These are phyloP conservation scores for Drosophila pruinosa DNA, from an alignment of 1,140 invertebrate species.

Conservation along the genomic window DNA sequence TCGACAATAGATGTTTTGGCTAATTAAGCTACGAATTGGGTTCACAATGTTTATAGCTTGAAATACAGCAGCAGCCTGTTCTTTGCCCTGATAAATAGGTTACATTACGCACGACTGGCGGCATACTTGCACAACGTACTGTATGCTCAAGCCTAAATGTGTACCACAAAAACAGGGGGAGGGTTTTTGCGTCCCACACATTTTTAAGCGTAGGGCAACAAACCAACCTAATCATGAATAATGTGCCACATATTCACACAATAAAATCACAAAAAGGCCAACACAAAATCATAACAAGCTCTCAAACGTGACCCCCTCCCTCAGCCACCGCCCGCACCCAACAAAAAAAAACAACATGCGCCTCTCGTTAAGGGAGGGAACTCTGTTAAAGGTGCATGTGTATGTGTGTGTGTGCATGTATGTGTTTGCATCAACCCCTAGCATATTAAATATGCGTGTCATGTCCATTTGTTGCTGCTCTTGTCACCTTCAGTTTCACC, in stretches of 20 bases:
- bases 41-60: background rate
- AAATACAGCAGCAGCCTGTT: background rate
- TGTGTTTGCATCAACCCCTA: background rate
- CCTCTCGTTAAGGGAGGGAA: background rate
- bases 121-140: constrained; percentile 10
- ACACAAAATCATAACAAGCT: constrained; percentile 72
- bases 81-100: constrained; percentile 29
- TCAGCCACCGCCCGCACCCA: background rate
- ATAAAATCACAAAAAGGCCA: constrained; percentile 67
- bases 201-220: constrained; percentile 56
- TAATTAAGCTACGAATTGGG: constrained; percentile 24
- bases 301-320: constrained; percentile 27
- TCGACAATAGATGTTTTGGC: constrained; percentile 10
- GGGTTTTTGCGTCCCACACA: constrained; percentile 11
- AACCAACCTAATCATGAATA: constrained; percentile 72
- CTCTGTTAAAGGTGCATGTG: background rate
- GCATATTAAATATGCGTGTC: constrained; percentile 75
- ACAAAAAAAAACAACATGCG: constrained; percentile 2
- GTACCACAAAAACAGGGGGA: background rate
- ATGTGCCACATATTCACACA: constrained; percentile 76
- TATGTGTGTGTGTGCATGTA: background rate
- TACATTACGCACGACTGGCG: constrained; percentile 19
- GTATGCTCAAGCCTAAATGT: background rate
- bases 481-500: constrained; percentile 66
- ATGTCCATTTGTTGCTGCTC: constrained; percentile 67